Percentiles rank a stretch among this genome's conserved stretches.
Evolutionary conservation across 2,113 vertebrate species (phyloP).

Genomic region (Oophaga pumilio): DNA sequence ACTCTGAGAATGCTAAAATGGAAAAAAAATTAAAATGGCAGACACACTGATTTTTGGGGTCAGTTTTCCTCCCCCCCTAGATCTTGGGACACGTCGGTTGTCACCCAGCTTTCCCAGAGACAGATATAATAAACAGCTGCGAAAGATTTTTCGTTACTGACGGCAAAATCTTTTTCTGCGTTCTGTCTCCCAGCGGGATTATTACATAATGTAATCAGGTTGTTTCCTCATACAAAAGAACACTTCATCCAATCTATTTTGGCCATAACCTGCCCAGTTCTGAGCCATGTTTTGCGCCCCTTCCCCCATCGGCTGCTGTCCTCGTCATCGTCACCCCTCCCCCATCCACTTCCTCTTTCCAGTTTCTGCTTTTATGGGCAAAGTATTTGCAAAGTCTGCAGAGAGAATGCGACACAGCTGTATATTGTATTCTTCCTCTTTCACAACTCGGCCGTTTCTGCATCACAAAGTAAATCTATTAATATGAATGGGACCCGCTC

Average conservation of each 20-base stretch:
- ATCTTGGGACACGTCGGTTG: background rate
- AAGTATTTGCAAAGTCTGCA: slow-evolving; percentile 43
- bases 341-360: slow-evolving; percentile 42
- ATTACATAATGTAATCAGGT: slow-evolving; percentile 12
- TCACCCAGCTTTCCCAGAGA: background rate
- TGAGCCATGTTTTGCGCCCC: background rate
- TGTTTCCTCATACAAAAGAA: slow-evolving; percentile 13
- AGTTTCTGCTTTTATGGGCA: slow-evolving; percentile 56
- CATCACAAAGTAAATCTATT: background rate
- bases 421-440: slow-evolving; percentile 11
- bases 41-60: too few relatives aligned
- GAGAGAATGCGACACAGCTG: slow-evolving; percentile 21
- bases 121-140: background rate
- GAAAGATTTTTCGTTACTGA: background rate
- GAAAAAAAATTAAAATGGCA: too few relatives aligned
- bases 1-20: too few relatives aligned
- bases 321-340: background rate
- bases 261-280: background rate
- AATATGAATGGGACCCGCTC: background rate
- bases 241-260: background rate
- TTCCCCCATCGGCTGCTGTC: background rate
- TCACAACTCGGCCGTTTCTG: background rate
- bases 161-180: background rate
- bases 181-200: background rate
- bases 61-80: too few relatives aligned